Base-by-base conservation (phyloP, 2,113 vertebrate genomes). In the Phaethornis superciliosus region DNA sequence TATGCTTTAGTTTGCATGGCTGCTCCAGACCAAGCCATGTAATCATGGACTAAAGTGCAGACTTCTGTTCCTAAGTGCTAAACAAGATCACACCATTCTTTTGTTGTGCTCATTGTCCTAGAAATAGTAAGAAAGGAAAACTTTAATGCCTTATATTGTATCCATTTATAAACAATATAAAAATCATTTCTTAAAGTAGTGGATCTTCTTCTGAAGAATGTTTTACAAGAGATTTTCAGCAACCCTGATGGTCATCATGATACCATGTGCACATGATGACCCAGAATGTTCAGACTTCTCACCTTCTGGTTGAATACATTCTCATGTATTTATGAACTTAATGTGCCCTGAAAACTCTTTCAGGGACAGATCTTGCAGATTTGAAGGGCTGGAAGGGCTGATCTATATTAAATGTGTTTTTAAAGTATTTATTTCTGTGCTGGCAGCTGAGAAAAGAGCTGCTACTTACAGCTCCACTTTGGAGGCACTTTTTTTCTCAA, bases 31-130 rank as follows among this genome's bases (percentile, higher is more conserved):
- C 12, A 54, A 84, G n/a, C 63, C 33, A 4, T 54, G 33, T 64
- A 27, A 83, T 75, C 67, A 44, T 80, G 58, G 69, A 93, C 85
- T 93, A 90, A 92, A 94, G 91, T 93, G 85, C 78, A 90, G 87
- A 23, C 21, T 78, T 70, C 22, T 87, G 35, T 64, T 72, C 47
- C 2, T 26, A 88, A 75, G 58, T 55, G 42, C 71, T 85, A 42
- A 44, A 58, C 27, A 55, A 91, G 63, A 40, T 55, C 75, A 75
- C 37, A 27, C n/a, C 32, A 19, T 40, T 82, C 60, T 92, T 44
- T 87, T 84, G 93, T 85, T 87, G 42, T 95, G 85, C 28, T 82
- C 72, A 81, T 95, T 89, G 42, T 62, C 47, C 28, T 80, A 78
- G 75, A 89, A 91, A 62, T 77, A 59, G n/a, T 55, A 21, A n/a